A percentile compares a stretch with the other conserved stretches of the same genome.
These are phyloP conservation scores for Trissolcus japonicus DNA, from an alignment of 2,888 invertebrate genomes.

Conservation along the genomic window DNA sequence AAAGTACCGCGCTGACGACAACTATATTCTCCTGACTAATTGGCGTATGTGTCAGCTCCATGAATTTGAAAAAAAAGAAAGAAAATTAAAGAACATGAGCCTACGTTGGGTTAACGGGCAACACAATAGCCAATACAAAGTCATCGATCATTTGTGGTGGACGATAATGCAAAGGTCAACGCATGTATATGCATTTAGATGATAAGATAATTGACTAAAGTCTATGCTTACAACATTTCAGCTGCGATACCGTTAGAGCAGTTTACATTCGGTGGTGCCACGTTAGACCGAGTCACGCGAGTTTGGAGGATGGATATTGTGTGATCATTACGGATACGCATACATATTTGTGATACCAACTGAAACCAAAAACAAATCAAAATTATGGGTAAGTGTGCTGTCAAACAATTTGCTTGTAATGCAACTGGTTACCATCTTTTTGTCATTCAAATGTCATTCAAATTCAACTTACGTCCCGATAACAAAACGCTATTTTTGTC, in stretches of 20 bases:
- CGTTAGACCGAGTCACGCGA: conserved; percentile 22
- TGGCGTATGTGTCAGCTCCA: too few relatives aligned
- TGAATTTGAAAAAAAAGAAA: too few relatives aligned
- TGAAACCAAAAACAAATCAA: conserved; percentile 11
- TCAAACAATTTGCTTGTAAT: conserved; percentile 2
- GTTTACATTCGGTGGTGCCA: conserved; percentile 36
- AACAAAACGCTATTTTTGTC: too few relatives aligned
- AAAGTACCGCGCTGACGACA: too few relatives aligned
- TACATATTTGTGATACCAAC: conserved; percentile 1
- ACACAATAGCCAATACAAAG: conserved; percentile 14
- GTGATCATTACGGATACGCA: conserved; percentile 7
- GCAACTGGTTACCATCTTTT: not conserved
- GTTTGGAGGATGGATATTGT: conserved; percentile 40
- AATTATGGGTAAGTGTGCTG: conserved; percentile 45
- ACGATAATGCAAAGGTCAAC: conserved; percentile 54
- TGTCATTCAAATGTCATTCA: not conserved
- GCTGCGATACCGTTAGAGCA: conserved; percentile 30
- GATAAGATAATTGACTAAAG: conserved; percentile 54
- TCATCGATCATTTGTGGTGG: conserved; percentile 33
- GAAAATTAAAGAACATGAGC: too few relatives aligned
- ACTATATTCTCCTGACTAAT: too few relatives aligned
- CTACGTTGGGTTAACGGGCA: too few relatives aligned
- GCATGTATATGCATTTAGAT: conserved; percentile 54
- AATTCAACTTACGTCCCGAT: not conserved
- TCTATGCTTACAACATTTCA: conserved; percentile 49